Evolutionary conservation across 1,140 invertebrate genomes (phyloP), one percentile per base, ranked within the genome.

Genomic region (Spodoptera litura): DNA sequence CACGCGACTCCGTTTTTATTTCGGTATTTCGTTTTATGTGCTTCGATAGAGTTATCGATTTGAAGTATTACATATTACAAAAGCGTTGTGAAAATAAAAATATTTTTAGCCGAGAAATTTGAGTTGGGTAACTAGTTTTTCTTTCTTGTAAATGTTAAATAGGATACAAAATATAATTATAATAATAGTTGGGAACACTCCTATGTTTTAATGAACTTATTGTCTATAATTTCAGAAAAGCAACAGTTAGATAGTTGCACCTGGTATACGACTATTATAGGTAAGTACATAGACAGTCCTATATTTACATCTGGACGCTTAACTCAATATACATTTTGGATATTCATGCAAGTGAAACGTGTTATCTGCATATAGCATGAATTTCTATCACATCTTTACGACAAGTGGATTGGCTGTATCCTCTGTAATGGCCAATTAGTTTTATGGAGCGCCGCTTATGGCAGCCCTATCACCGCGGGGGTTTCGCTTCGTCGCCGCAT

Each of bases 361-460:
- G 59, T 64, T 76, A 64, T 81, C 72, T 72, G 66, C 72, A 76
- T 75, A 77, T 73, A 73, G 55, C 49, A 55, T 71, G 77, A 73
- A 66, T 62, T 79, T 75, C 74, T 78, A 79, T 82, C 78, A 79
- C 55, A 31, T 27, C 68, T 81, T 76, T 82, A 77, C 81, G 78
- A 79, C 59, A 62, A 81, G 44, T 59, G 75, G 72, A 79, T 77
- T 58, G 72, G 35, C 73, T 74, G 74, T 76, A 82, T 71, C 59
- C 72, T 44, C 58, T 20, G 61, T 82, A 79, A 82, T 77, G 59
- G 80, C 72, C 77, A 82, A 82, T 82, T 82, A 79, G 70, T 82
- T 82, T 79, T 70, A 80, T 75, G 70, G 62, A 52, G 56, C 68
- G 53, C 15, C 78, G 53, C 75, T 82, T 79, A 71, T 78, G 81